Base-by-base conservation (phyloP, 2,113 vertebrate species). In the Lates calcarifer region DNA sequence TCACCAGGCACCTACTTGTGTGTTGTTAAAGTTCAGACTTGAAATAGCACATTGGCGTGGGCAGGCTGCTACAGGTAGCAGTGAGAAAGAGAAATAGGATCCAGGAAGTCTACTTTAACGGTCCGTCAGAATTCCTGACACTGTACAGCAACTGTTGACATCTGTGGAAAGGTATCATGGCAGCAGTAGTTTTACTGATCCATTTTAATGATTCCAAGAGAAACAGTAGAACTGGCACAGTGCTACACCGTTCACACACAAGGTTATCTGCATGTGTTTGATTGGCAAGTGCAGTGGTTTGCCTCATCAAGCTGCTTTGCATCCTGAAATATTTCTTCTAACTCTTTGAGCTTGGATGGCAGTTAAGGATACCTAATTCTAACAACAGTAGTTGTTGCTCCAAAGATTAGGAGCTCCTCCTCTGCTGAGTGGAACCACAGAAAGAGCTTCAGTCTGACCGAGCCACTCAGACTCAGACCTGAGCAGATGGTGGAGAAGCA, bases 401-500 rank as follows among this genome's bases (percentile, higher is more conserved):
- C 26, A 29, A 11, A 43, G 18, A 22, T 4, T 7, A 11, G 4
- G 26, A n/a, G 13, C 26, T 22, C 20, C 7, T n/a, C 4, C 22
- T 55, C 35, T 41, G 18, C n/a, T n/a, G 45, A 26, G 3, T 41
- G 22, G 5, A 6, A 15, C 28, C 3, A n/a, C 28, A 45, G 7
- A 14, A n/a, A 41, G 33, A 63, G 26, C 2, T 45, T 22, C 24
- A n/a, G 15, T 45, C 26, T 31, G 13, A 17, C 8, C 11, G 24
- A 0, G 0, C 0, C 12, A 39, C 20, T n/a, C 9, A n/a, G n/a
- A n/a, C 29, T 56, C 10, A 0, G 17, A 39, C 31, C 31, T 74
- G 45, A 87, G 62, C 61, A 57, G 29, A 65, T 62, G 43, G 28
- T 80, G 22, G n/a, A 18, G 53, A 20, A 51, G 26, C 61, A 77